These are phyloP conservation scores for Harmothoe impar DNA, from an alignment of 2,888 invertebrate genomes.

Conservation along the genomic window DNA sequence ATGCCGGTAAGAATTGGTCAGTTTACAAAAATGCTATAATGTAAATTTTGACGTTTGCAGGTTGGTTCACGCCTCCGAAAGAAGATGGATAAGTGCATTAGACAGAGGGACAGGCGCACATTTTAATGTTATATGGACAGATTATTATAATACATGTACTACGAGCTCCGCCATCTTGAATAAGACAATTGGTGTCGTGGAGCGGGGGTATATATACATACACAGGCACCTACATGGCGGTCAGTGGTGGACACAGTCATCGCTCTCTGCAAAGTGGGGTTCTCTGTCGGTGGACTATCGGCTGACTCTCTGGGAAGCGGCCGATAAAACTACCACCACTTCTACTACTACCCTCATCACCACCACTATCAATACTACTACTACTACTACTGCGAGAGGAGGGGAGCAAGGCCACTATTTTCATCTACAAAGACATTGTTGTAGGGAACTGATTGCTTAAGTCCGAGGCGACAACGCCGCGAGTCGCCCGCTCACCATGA, in stretches of 20 bases:
- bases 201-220: not conserved
- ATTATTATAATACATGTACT: not conserved
- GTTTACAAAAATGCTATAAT: no score
- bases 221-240: no score
- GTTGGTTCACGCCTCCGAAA: constrained; percentile 73
- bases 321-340: no score
- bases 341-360: no score
- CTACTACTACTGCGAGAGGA: not conserved
- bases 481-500: no score
- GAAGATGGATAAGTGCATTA: constrained; percentile 69
- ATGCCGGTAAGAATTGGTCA: no score
- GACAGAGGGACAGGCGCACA: not conserved
- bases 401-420: not conserved
- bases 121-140: constrained; percentile 19
- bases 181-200: not conserved
- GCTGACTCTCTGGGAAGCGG: no score
- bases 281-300: no score
- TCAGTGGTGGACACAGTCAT: not conserved
- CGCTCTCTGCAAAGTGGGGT: not conserved
- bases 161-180: constrained; percentile 6
- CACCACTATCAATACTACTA: not conserved
- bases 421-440: constrained; percentile 29
- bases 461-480: not conserved
- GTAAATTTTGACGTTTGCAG: no score
- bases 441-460: not conserved